These are phyloP conservation scores for Denticeps clupeoides DNA, from an alignment of 2,797 vertebrate genomes.

Conservation along the genomic window DNA sequence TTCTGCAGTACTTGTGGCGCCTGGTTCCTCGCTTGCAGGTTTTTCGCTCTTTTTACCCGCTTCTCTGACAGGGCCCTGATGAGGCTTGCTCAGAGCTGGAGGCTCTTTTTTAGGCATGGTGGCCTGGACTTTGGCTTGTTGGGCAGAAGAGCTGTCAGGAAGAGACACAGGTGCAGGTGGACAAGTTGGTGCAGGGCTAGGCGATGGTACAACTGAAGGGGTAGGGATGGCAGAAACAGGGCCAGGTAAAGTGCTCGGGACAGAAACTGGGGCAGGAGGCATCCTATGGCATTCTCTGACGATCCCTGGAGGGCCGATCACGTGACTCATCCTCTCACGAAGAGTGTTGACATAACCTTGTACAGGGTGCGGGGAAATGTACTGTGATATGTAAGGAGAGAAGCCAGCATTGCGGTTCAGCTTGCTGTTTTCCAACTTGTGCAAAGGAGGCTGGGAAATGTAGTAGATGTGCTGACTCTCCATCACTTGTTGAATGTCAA, in stretches of 20 bases:
- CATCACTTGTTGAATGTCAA: conserved; percentile 76
- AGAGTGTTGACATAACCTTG: conserved; percentile 75
- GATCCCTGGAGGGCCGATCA: conserved; percentile 56
- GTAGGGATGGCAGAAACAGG: neutral
- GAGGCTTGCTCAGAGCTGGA: conserved; percentile 15
- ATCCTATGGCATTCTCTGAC: neutral
- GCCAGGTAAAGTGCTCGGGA: neutral
- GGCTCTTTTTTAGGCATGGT: conserved; percentile 11
- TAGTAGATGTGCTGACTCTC: conserved; percentile 72
- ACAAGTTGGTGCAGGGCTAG: neutral
- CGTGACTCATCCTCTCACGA: conserved; percentile 69
- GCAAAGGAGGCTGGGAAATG: conserved; percentile 51
- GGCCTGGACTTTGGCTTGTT: conserved; percentile 7
- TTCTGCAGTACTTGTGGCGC: conserved; percentile 4
- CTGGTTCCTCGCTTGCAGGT: neutral
- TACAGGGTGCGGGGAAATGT: conserved; percentile 60
- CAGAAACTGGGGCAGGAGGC: conserved; percentile 19
- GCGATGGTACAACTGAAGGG: neutral
- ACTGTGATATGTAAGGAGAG: conserved; percentile 70
- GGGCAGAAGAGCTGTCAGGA: neutral
- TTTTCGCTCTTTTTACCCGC: conserved; percentile 9
- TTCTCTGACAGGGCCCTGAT: conserved; percentile 14
- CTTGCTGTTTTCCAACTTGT: conserved; percentile 46
- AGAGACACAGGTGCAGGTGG: neutral
- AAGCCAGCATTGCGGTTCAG: conserved; percentile 58